Base-by-base conservation (phyloP, 2,888 invertebrate genomes). In the Atethmia centrago region DNA sequence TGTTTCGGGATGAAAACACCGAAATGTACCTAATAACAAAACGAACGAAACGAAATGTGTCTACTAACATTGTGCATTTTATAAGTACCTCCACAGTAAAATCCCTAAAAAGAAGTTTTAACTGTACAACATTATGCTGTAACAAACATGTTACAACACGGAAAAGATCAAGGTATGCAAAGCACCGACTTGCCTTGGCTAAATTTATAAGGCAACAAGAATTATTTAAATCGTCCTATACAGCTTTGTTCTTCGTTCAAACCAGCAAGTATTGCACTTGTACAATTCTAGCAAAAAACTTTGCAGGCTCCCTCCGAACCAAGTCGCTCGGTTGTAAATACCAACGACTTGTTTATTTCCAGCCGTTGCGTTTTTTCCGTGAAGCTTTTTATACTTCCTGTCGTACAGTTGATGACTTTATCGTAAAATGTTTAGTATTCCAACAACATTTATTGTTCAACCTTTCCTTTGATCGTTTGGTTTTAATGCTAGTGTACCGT, bases 401-500 rank as follows among this genome's bases (percentile, higher is more conserved):
- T 75, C 40, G 40, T 61, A 56, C n/a, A 53, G 25, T 76, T 64
- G 49, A 77, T 47, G 75, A 59, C 9, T 59, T 55, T 49, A n/a
- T 42, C 51, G 47, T 77, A 53, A 75, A 80, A 64, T 31, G 40
- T 80, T 76, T 56, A 62, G 42, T 74, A 49, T 61, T 42, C 31
- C 42, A 73, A 47, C 53, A 77, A 75, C 53, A 40, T 79, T 55
- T 76, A 59, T 61, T 59, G 42, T 75, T 53, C 14, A 45, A 51
- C 40, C 7, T 53, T 65, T 42, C 19, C 28, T 76, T 82, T 77
- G 82, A 82, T 64, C 53, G 14, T 42, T 45, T 36, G 53, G 3
- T 25, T 75, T 63, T 53, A 45, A 47, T 28, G 19, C 14, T 59
- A 42, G 51, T 59, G 40, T 64, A 42, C 3, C 31, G 47, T 59